Evolutionary conservation across 2,888 invertebrate genomes (phyloP), one percentile per base, ranked within the genome.

Genomic region (Abscondita cerata): DNA sequence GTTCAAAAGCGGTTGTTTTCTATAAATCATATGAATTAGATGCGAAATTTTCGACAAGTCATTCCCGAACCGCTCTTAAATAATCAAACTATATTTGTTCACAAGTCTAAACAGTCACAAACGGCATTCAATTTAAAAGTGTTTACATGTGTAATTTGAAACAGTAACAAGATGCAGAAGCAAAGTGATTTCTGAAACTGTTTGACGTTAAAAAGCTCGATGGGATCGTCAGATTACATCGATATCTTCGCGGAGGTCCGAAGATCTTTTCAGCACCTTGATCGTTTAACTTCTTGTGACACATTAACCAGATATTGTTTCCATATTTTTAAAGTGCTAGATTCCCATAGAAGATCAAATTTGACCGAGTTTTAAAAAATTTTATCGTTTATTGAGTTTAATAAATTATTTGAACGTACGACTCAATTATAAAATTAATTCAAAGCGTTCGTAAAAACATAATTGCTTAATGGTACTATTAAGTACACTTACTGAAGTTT

Each of bases 211-310:
- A 57, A 64, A 62, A 64, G 67, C 65, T 62, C 64, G 68, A 68
- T 68, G 61, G 68, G 65, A 55, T 62, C 51, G 33, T 55, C 65
- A 67, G 68, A 68, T 68, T 67, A 68, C 65, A 62, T 61, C 60
- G 58, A 60, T 59, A 66, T 55, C 67, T 59, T 60, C 65, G 62
- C 63, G 68, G 68, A 68, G 68, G 68, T 68, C 68, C 55, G 40
- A 53, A 51, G 54, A 54, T 40, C 64, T 36, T 56, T 48, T 38
- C 51, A 59, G 52, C 53, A 60, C 56, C 52, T 34, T 46, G 47
- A 59, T 62, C 62, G 57, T 62, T 57, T 62, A 62, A 62, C 62
- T 20, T 52, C 47, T 54, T 62, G 54, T 62, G 62, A 62, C 62
- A 62, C 54, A 44, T 62, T 59, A 62, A 62, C 41, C 62, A 47